These are phyloP conservation scores for Apodemus sylvaticus DNA, from an alignment of 2,113 vertebrate species.

Conservation along the genomic window DNA sequence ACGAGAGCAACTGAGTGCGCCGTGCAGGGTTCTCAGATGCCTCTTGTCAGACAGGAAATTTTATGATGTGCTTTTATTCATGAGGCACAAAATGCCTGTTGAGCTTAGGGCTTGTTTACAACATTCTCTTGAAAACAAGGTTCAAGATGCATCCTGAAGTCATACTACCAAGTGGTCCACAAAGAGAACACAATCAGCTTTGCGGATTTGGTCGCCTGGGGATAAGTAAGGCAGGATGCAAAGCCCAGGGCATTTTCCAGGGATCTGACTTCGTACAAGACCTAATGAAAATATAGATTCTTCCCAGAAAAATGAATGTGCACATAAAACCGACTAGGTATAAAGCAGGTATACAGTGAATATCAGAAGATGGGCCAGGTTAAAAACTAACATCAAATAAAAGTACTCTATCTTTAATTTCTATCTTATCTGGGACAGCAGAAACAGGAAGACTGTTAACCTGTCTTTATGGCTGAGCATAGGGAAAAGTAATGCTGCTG, in stretches of 20 bases:
- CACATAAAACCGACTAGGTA: constrained; percentile 29
- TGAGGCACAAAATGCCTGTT: constrained; percentile 46
- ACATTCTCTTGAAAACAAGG: constrained; percentile 57
- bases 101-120: constrained; percentile 62
- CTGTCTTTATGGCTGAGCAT: not conserved
- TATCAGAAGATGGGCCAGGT: not conserved
- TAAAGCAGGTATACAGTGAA: not conserved
- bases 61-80: constrained; percentile 58
- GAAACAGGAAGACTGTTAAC: not conserved
- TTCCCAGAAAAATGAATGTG: constrained; percentile 49
- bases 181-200: constrained; percentile 46
- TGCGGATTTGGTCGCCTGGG: constrained; percentile 1
- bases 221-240: constrained; percentile 46
- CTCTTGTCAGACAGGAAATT: constrained; percentile 58
- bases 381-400: constrained; percentile 29
- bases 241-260: not conserved
- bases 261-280: constrained; percentile 1
- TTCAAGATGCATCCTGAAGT: constrained; percentile 64
- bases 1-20: not conserved
- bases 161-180: constrained; percentile 41
- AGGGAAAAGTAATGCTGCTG: constrained; percentile 39
- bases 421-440: not conserved
- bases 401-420: constrained; percentile 23
- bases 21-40: constrained; percentile 33
- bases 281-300: constrained; percentile 46